Conservation (phyloP, 2,888 invertebrate genomes). For the Drosophila anceps region DNA sequence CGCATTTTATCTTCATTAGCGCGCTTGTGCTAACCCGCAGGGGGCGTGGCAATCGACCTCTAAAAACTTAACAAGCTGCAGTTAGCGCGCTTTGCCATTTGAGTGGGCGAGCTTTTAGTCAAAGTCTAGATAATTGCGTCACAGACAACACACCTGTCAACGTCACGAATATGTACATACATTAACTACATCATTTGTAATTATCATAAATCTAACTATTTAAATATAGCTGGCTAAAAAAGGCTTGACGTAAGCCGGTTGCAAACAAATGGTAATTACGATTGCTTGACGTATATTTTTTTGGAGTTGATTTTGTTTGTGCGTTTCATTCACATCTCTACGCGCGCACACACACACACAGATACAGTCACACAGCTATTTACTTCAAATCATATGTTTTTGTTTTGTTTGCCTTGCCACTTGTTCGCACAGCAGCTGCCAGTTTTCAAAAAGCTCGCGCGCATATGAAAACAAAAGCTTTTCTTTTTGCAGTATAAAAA, state of each 20-base stretch:
- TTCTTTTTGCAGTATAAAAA: constrained; percentile 28
- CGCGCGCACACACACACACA: constrained; percentile 10
- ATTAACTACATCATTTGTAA: not conserved
- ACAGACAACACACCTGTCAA: constrained; percentile 13
- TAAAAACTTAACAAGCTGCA: constrained; percentile 26
- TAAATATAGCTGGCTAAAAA: constrained; percentile 6
- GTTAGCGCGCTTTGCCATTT: constrained; percentile 15
- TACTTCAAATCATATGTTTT: constrained; percentile 54
- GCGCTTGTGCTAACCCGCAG: constrained; percentile 42
- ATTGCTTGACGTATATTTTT: constrained; percentile 12
- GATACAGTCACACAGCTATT: constrained; percentile 6
- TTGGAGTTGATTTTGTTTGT: constrained; percentile 8
- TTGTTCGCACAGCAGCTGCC: constrained; percentile 63
- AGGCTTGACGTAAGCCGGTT: constrained; percentile 11
- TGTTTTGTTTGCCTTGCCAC: constrained; percentile 72
- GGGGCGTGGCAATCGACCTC: constrained; percentile 9
- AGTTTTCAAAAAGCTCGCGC: constrained; percentile 30
- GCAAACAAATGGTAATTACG: constrained; percentile 12
- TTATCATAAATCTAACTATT: constrained; percentile 17
- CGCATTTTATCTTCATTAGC: constrained; percentile 67
- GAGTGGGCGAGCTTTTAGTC: constrained; percentile 21
- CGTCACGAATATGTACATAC: constrained; percentile 17
- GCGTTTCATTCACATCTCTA: constrained; percentile 24
- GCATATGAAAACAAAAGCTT: constrained; percentile 12
- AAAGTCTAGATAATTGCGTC: constrained; percentile 21